Conservation (phyloP, 2,888 invertebrate genomes). For the Hemithea aestivaria region DNA sequence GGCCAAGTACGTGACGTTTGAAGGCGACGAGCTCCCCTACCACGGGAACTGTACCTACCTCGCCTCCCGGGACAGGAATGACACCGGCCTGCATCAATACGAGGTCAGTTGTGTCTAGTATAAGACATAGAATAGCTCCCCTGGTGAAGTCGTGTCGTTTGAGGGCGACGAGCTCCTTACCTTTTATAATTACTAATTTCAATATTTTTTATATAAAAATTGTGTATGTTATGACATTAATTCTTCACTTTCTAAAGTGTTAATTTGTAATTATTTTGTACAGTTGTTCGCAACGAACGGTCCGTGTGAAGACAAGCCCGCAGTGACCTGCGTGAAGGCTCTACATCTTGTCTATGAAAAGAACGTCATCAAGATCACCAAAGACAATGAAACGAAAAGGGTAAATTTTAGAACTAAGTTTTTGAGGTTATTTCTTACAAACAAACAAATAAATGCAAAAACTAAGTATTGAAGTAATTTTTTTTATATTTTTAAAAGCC, state of each 20-base stretch:
- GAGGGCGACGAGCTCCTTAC: too few relatives aligned
- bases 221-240: too few relatives aligned
- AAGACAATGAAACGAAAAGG: conserved; percentile 54
- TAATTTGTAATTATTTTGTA: background rate
- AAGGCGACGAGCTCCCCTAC: conserved; percentile 87
- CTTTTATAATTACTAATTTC: too few relatives aligned
- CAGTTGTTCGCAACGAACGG: conserved; percentile 85
- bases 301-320: conserved; percentile 79
- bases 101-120: conserved; percentile 36
- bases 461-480: too few relatives aligned
- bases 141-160: too few relatives aligned
- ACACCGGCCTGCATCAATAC: conserved; percentile 75
- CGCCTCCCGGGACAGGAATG: conserved; percentile 82
- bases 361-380: conserved; percentile 79
- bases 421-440: too few relatives aligned
- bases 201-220: too few relatives aligned
- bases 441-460: too few relatives aligned
- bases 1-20: conserved; percentile 90
- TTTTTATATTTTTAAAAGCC: too few relatives aligned
- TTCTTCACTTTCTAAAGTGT: too few relatives aligned
- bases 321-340: conserved; percentile 82
- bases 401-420: conserved; percentile 30
- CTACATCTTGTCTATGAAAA: conserved; percentile 83
- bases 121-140: too few relatives aligned
- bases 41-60: conserved; percentile 92